A percentile compares a stretch with the other conserved stretches of the same genome.
These are phyloP conservation scores for Plutella xylostella DNA, from an alignment of 2,888 invertebrate species.

Conservation along the genomic window DNA sequence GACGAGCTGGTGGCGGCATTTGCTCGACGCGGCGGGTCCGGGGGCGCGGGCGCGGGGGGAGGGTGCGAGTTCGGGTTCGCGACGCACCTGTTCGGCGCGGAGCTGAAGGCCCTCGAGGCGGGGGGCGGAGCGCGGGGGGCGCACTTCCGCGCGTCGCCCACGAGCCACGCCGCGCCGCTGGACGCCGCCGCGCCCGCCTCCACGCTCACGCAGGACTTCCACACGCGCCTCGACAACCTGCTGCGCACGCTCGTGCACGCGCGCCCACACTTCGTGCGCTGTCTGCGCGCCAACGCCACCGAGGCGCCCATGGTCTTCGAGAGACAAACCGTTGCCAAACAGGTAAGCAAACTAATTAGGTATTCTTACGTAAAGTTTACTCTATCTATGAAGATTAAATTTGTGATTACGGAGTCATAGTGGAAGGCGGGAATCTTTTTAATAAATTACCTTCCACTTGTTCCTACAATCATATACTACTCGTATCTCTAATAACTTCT, in stretches of 20 bases:
- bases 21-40: conserved; percentile 87
- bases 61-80: conserved; percentile 99
- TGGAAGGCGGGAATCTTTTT: too few relatives aligned
- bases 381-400: too few relatives aligned
- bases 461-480: background rate
- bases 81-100: conserved; percentile 94
- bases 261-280: conserved; percentile 93
- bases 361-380: too few relatives aligned
- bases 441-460: background rate
- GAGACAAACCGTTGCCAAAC: conserved; percentile 83
- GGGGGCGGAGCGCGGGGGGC: conserved; percentile 81
- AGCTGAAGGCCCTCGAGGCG: conserved; percentile 86
- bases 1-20: conserved; percentile 94
- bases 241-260: conserved; percentile 92
- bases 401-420: too few relatives aligned
- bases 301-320: conserved; percentile 89
- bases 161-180: conserved; percentile 83
- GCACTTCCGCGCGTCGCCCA: conserved; percentile 90
- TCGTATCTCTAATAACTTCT: background rate
- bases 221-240: conserved; percentile 92
- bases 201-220: conserved; percentile 95
- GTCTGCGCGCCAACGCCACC: conserved; percentile 87
- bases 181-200: conserved; percentile 89
- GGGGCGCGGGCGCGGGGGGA: too few relatives aligned
- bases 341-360: too few relatives aligned